Conservation (phyloP, 2,888 invertebrate genomes). For the Aethes cnicana region DNA sequence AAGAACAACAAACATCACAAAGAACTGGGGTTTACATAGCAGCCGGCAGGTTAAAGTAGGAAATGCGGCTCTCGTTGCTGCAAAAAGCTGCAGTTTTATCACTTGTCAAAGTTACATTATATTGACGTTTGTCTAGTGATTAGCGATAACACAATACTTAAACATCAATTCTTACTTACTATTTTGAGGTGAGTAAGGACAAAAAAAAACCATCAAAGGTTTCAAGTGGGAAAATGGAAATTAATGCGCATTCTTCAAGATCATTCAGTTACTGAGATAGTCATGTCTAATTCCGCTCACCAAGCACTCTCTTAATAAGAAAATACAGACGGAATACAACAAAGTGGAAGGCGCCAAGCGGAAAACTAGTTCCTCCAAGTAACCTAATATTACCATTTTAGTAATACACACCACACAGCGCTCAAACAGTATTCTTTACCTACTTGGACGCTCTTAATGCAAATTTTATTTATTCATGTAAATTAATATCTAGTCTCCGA, state of each 20-base stretch:
- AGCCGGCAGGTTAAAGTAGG: neutral
- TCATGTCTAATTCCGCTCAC: neutral
- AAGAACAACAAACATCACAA: conserved; percentile 22
- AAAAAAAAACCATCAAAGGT: too few relatives aligned
- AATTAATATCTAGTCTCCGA: conserved; percentile 80
- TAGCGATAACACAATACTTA: too few relatives aligned
- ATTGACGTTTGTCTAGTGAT: too few relatives aligned
- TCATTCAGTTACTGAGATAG: too few relatives aligned
- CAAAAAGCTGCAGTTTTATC: too few relatives aligned
- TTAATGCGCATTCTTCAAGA: too few relatives aligned
- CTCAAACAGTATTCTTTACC: conserved; percentile 59
- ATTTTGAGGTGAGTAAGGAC: too few relatives aligned
- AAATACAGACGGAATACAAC: conserved; percentile 10
- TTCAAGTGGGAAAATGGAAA: too few relatives aligned
- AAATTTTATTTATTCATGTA: conserved; percentile 83
- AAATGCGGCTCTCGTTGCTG: too few relatives aligned
- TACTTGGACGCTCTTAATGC: conserved; percentile 72
- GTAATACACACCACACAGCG: conserved; percentile 30
- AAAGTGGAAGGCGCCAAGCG: conserved; percentile 21
- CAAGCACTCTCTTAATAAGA: neutral
- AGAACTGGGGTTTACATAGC: conserved; percentile 1
- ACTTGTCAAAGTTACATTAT: too few relatives aligned
- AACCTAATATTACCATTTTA: conserved; percentile 20
- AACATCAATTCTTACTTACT: too few relatives aligned
- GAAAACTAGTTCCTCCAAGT: conserved; percentile 26